Evolutionary conservation across 2,888 invertebrate species (phyloP), one percentile per base, ranked within the genome.

Genomic region (Standfussiana lucernea): DNA sequence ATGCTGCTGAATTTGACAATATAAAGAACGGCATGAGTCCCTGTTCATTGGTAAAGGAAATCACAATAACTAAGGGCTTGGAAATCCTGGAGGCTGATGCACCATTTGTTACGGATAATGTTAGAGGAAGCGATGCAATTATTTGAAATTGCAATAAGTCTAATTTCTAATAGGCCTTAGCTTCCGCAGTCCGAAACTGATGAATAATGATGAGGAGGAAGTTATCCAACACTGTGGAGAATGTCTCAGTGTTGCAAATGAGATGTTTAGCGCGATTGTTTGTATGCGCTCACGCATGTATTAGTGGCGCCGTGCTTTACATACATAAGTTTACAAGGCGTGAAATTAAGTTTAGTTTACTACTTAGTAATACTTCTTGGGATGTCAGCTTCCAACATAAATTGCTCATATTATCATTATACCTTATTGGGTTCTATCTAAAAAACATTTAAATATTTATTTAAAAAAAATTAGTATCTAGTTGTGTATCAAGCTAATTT

Each of bases 221-320:
- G 73, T 81, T 76, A 81, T 56, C 56, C 64, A 71, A 76, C 73
- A 56, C 61, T 35, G 62, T 37, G 13, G 47, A 61, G 61, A 76
- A 81, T 56, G 61, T 56, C 56, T 62, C 32, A 68, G 72, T 76
- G 45, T 50, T 84, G 72, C 35, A 35, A 84, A 82, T 72, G 47
- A 85, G 69, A 42, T 70, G 86, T 53, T 78, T 66, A 78, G 35
- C 64, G 53, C 24, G n/a, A 66, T 61, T 70, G 67, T 77, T 67
- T 70, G 61, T 72, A 75, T 80, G 77, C 68, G 67, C 83, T 65
- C 64, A 61, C 83, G 70, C 72, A 61, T 64, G 47, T 37, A 56
- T 72, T 42, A 77, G 37, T 45, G 56, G 37, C 40, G 45, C 65
- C 75, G 56, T 59, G 70, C 69, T 78, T 75, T 66, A 70, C 72